phyloP scores from a whole-genome alignment of 2,888 invertebrate genomes.

The Cinara cedri region DNA sequence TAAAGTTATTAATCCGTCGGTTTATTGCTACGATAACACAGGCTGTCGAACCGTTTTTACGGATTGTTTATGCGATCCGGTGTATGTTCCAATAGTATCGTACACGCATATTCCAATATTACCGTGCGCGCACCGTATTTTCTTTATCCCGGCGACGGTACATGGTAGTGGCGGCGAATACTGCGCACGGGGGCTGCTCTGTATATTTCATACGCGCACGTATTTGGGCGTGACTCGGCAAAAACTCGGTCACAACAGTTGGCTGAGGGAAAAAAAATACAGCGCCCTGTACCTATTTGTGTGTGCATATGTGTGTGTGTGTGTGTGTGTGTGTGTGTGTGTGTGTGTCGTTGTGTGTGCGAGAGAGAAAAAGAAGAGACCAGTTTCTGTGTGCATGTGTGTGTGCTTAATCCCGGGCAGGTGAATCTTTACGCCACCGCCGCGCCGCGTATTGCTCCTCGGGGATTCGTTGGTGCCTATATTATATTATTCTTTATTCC shows the following conservation, averaged over 20 bases:
- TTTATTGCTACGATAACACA: no score
- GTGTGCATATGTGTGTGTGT: neutral
- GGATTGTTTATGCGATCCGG: no score
- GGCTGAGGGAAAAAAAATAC: slow-evolving; percentile 37
- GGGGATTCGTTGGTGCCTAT: slow-evolving; percentile 24
- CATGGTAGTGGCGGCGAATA: slow-evolving; percentile 24
- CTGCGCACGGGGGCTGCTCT: slow-evolving; percentile 35
- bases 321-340: neutral
- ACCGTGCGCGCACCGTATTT: slow-evolving; percentile 26
- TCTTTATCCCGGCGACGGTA: neutral
- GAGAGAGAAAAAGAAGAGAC: slow-evolving; percentile 29
- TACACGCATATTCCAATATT: slow-evolving; percentile 6
- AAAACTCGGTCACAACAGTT: slow-evolving; percentile 55
- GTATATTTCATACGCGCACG: slow-evolving; percentile 57
- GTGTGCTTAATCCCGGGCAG: slow-evolving; percentile 25
- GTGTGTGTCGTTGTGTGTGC: slow-evolving; percentile 3
- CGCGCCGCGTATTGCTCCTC: slow-evolving; percentile 41
- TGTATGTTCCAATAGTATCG: no score
- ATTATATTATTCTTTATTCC: neutral
- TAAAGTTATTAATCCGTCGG: no score
- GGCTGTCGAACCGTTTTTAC: no score
- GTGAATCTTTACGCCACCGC: slow-evolving; percentile 24
- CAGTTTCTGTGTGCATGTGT: slow-evolving; percentile 25
- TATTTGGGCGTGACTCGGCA: slow-evolving; percentile 57
- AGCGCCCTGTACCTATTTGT: no score